These are phyloP conservation scores for Lontra canadensis DNA, from an alignment of 2,113 vertebrate species.

Conservation along the genomic window DNA sequence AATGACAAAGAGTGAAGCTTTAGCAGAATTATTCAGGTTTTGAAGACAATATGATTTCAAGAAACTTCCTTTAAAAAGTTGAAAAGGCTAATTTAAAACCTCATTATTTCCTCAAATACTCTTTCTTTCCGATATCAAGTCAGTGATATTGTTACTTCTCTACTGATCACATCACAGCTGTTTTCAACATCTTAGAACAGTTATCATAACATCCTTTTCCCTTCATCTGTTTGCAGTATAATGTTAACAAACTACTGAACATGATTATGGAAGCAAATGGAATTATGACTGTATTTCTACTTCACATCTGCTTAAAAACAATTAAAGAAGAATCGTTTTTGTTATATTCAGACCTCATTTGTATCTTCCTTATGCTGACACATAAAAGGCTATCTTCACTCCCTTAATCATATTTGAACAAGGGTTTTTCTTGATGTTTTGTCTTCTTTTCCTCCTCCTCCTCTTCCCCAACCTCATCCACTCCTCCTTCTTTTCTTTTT, in stretches of 20 bases:
- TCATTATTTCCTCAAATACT: not conserved
- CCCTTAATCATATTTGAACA: not conserved
- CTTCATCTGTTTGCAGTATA: not conserved
- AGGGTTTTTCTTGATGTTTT: not conserved
- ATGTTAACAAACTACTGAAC: not conserved
- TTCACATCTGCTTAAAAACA: conserved; percentile 6
- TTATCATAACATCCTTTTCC: not conserved
- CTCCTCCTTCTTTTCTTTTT: not conserved
- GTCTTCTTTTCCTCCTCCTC: not conserved
- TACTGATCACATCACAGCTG: not conserved
- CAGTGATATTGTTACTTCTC: not conserved
- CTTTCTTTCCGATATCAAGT: not conserved
- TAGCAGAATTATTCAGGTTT: not conserved
- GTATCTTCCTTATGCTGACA: not conserved
- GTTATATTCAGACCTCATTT: not conserved
- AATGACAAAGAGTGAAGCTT: not conserved
- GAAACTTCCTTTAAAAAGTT: not conserved
- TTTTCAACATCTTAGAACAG: not conserved
- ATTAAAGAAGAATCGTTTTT: not conserved
- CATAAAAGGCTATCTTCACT: not conserved
- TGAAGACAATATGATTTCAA: not conserved
- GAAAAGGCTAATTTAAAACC: not conserved
- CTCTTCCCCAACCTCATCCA: not conserved
- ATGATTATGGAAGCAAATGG: not conserved
- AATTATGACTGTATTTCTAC: not conserved